phyloP scores from a whole-genome alignment of 2,888 invertebrate genomes.

The Hypomecis punctinalis region DNA sequence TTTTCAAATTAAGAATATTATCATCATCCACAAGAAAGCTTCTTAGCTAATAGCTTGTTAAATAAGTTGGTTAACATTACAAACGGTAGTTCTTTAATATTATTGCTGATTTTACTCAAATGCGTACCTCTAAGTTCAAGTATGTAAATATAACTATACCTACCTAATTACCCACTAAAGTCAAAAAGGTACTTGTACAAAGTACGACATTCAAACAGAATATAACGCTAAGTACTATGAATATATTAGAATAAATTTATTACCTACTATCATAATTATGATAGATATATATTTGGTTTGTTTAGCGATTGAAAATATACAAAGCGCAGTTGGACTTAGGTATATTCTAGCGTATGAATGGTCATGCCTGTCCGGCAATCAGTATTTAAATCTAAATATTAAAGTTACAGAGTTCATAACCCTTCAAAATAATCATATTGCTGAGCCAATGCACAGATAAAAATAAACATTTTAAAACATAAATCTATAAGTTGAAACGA shows the following conservation, averaged over 20 bases:
- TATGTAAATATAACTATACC: background rate
- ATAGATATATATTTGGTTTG: slow-evolving; percentile 47
- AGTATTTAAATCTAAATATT: slow-evolving; percentile 44
- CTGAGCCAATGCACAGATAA: slow-evolving; percentile 62
- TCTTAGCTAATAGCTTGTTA: no score
- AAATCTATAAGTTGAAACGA: slow-evolving; percentile 44
- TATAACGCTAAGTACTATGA: background rate
- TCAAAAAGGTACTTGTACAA: background rate
- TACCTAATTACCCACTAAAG: background rate
- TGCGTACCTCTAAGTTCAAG: background rate
- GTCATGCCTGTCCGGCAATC: slow-evolving; percentile 72
- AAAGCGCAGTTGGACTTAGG: slow-evolving; percentile 82
- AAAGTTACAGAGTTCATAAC: slow-evolving; percentile 66
- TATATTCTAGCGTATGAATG: slow-evolving; percentile 84
- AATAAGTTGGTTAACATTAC: slow-evolving; percentile 23
- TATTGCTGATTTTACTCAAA: slow-evolving; percentile 31
- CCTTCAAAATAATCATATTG: slow-evolving; percentile 60
- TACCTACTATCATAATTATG: slow-evolving; percentile 16
- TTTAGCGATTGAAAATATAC: slow-evolving; percentile 73
- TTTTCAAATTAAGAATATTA: no score
- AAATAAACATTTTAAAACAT: slow-evolving; percentile 39
- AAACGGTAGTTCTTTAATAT: slow-evolving; percentile 13
- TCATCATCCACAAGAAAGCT: no score
- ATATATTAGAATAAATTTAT: slow-evolving; percentile 26
- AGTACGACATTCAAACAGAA: background rate